Percentiles rank a stretch among this genome's conserved stretches.
Conservation (phyloP, 1,140 invertebrate genomes). For the Chlorops oryzae region DNA sequence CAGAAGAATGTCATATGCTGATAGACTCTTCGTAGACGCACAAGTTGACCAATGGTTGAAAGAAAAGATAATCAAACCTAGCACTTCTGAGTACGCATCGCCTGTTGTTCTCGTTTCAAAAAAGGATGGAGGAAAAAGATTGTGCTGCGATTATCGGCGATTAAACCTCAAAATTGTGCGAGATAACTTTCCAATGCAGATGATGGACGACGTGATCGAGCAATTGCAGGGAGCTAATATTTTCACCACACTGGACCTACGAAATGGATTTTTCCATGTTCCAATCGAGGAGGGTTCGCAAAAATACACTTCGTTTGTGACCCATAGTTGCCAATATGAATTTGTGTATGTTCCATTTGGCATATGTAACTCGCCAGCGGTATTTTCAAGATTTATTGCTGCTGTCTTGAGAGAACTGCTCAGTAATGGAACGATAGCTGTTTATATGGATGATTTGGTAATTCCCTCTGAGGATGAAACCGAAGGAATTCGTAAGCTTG, state of each 20-base stretch:
- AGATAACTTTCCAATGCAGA: slow-evolving; percentile 19
- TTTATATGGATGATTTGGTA: slow-evolving; percentile 13
- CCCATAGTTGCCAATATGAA: slow-evolving; percentile 46
- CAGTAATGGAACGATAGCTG: not conserved
- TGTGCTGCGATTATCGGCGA: slow-evolving; percentile 12
- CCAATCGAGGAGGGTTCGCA: slow-evolving; percentile 31
- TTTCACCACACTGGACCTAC: slow-evolving; percentile 50
- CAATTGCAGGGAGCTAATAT: slow-evolving; percentile 14
- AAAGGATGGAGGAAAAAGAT: slow-evolving; percentile 22
- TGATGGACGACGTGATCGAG: slow-evolving; percentile 22
- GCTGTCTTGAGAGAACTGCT: slow-evolving; percentile 2
- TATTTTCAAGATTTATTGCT: slow-evolving; percentile 27
- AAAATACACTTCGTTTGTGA: slow-evolving; percentile 45
- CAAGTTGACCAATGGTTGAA: slow-evolving; percentile 36
- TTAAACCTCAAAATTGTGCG: slow-evolving; percentile 10
- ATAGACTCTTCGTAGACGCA: slow-evolving; percentile 27
- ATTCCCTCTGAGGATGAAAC: slow-evolving; percentile 8
- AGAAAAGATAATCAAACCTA: slow-evolving; percentile 30
- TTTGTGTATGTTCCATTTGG: slow-evolving; percentile 49
- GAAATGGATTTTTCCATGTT: slow-evolving; percentile 43
- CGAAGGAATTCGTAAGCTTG: slow-evolving; percentile 4
- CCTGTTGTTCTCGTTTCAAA: slow-evolving; percentile 27
- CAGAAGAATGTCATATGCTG: slow-evolving; percentile 27
- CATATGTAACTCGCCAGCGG: slow-evolving; percentile 43
- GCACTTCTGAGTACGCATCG: slow-evolving; percentile 20